These are phyloP conservation scores for Antrozous pallidus DNA, from an alignment of 2,797 vertebrate species.

Conservation along the genomic window DNA sequence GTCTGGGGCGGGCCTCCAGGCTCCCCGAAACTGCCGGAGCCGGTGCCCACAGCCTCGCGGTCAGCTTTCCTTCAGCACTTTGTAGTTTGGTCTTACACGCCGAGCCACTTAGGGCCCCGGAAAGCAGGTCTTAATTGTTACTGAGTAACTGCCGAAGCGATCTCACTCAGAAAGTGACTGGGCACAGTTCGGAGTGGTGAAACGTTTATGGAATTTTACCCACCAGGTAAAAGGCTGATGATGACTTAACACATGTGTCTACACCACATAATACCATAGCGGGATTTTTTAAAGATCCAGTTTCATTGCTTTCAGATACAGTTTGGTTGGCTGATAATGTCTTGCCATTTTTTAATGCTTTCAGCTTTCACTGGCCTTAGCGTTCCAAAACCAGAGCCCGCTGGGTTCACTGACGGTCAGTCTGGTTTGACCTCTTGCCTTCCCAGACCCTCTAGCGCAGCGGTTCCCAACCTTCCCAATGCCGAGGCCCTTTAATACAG, in stretches of 20 bases:
- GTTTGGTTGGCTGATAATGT: not conserved
- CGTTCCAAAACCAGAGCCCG: not conserved
- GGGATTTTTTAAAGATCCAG: not conserved
- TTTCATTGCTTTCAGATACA: not conserved
- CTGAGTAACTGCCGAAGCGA: not conserved
- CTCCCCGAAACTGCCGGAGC: fast-evolving
- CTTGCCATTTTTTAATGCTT: not conserved
- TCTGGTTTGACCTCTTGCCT: not conserved
- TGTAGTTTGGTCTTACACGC: not conserved
- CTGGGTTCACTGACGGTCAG: not conserved
- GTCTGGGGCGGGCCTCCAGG: not conserved
- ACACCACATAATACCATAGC: not conserved
- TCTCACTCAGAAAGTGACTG: not conserved
- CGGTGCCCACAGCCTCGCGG: not conserved
- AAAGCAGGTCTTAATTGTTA: not conserved
- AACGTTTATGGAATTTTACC: constrained; percentile 26
- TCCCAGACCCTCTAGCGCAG: not conserved
- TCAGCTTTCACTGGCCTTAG: not conserved
- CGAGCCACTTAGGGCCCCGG: not conserved
- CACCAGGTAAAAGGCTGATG: not conserved
- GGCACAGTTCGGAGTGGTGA: not conserved
- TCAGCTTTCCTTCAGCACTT: not conserved
- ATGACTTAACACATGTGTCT: not conserved
- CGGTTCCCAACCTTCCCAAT: too few species aligned
- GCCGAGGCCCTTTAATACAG: too few species aligned